Evolutionary conservation across 2,113 vertebrate genomes (phyloP).

Genomic region (Rhinichthys klamathensis): DNA sequence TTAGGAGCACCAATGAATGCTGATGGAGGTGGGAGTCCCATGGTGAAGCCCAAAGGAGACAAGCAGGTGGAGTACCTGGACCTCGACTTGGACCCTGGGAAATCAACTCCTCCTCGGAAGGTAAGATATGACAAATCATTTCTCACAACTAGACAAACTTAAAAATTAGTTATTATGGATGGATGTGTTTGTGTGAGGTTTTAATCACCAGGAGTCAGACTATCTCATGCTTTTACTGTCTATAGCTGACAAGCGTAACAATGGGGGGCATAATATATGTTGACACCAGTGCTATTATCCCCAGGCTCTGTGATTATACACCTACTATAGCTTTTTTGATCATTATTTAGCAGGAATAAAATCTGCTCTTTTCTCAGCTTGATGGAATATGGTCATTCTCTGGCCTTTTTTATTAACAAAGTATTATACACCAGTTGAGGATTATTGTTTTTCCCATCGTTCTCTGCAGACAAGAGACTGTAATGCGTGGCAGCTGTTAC

Average conservation of each 20-base stretch:
- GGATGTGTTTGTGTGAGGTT: not conserved
- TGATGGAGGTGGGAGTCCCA: constrained; percentile 91
- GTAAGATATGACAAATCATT: constrained; percentile 66
- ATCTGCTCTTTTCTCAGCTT: not conserved
- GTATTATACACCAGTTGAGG: not conserved
- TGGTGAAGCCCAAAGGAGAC: constrained; percentile 95
- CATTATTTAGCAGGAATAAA: not conserved
- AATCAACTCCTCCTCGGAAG: constrained; percentile 95
- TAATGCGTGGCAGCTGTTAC: not conserved
- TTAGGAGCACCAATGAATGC: constrained; percentile 74
- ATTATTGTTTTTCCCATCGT: not conserved
- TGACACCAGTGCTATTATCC: not conserved
- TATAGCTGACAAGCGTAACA: not conserved
- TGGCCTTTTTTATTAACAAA: not conserved
- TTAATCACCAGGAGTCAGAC: not conserved
- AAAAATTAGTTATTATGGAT: not conserved
- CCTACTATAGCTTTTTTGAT: not conserved
- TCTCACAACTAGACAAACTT: not conserved
- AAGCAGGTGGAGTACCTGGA: constrained; percentile 98
- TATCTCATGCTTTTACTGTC: too few relatives aligned
- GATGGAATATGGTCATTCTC: not conserved
- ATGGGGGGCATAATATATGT: not conserved
- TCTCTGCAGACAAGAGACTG: not conserved
- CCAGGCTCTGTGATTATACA: not conserved
- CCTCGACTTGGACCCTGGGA: constrained; percentile 91